phyloP scores from a whole-genome alignment of 2,113 vertebrate species.

The Oryzias melastigma region DNA sequence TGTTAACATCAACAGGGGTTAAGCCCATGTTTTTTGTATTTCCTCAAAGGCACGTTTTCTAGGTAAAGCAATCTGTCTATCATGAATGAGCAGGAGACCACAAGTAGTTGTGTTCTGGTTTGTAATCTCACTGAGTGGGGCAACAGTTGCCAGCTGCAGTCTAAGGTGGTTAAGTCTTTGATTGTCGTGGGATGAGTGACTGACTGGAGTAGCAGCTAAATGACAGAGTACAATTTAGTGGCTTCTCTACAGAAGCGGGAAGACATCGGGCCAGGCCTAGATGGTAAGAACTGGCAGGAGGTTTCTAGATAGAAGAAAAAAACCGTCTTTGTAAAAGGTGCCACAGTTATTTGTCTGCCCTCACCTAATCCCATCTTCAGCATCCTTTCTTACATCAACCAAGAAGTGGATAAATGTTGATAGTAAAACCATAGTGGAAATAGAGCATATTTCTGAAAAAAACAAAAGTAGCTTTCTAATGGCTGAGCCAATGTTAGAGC shows the following conservation, averaged over 20 bases:
- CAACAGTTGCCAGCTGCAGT: slow-evolving; percentile 3
- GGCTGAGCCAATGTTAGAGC: too few species aligned
- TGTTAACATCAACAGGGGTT: not conserved
- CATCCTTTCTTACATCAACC: too few species aligned
- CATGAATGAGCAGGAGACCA: too few species aligned
- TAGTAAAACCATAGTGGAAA: too few species aligned
- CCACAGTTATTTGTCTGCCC: too few species aligned
- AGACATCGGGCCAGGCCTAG: not conserved
- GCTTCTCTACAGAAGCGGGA: not conserved
- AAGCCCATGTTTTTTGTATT: not conserved
- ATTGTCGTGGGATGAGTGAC: slow-evolving; percentile 3
- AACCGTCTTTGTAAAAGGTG: too few species aligned
- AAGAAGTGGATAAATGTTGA: too few species aligned
- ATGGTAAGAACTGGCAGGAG: not conserved
- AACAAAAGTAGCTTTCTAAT: too few species aligned
- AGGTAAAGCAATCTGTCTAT: too few species aligned
- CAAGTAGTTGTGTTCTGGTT: not conserved
- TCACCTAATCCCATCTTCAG: too few species aligned
- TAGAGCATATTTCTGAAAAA: too few species aligned
- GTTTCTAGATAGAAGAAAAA: too few species aligned
- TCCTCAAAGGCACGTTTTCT: not conserved
- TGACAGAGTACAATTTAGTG: not conserved
- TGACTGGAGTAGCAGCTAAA: not conserved
- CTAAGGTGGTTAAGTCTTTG: not conserved
- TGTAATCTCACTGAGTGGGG: not conserved